Evolutionary conservation across 2,797 vertebrate species (phyloP).

Genomic region (Pseudochirops cupreus): DNA sequence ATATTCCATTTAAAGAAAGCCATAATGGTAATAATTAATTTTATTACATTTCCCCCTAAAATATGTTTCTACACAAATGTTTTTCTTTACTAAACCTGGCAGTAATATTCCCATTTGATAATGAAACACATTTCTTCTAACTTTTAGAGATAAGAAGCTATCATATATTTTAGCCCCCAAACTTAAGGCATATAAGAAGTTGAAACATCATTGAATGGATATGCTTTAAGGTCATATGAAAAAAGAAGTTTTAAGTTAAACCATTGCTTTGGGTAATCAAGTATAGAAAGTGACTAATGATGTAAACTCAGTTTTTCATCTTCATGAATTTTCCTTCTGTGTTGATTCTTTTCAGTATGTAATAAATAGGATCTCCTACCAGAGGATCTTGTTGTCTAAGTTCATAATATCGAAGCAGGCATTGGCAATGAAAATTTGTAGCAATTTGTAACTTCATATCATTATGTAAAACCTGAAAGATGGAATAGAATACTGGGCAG

Average conservation of each 20-base stretch:
- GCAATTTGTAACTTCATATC: conserved; percentile 9
- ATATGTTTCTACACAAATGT: conserved; percentile 27
- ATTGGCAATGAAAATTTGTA: not conserved
- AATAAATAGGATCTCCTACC: not conserved
- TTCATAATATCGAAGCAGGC: not conserved
- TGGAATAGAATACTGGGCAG: not conserved
- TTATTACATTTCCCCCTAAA: conserved; percentile 32
- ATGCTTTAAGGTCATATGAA: not conserved
- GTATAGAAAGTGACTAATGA: conserved; percentile 12
- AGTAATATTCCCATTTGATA: conserved; percentile 4
- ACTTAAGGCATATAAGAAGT: not conserved
- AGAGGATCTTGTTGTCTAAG: not conserved
- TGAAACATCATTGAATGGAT: not conserved
- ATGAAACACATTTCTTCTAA: not conserved
- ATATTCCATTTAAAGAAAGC: conserved; percentile 39
- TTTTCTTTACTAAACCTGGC: conserved; percentile 16
- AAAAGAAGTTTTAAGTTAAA: conserved; percentile 17
- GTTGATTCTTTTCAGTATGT: not conserved
- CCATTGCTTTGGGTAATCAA: not conserved
- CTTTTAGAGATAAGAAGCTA: conserved; percentile 15
- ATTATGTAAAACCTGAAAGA: conserved; percentile 30
- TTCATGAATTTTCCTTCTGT: not conserved
- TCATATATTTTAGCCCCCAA: not conserved
- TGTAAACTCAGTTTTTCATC: conserved; percentile 25
- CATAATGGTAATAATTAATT: conserved; percentile 45